A percentile compares a stretch with the other conserved stretches of the same genome.
phyloP scores from a whole-genome alignment of 2,888 invertebrate species.

The Sylvicola cinctus region DNA sequence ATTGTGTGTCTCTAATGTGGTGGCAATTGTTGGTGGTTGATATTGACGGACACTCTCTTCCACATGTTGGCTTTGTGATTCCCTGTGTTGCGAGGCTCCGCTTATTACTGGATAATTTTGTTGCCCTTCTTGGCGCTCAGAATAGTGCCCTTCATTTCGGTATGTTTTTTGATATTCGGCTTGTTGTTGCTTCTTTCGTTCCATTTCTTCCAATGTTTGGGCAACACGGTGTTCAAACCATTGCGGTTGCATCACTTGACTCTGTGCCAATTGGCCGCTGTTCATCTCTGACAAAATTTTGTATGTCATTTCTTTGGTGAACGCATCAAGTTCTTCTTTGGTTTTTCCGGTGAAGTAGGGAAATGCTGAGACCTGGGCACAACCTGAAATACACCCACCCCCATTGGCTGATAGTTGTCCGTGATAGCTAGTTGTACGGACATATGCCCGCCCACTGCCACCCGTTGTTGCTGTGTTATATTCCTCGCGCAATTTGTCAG shows the following conservation, averaged over 20 bases:
- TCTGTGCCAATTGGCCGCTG: slow-evolving; percentile 15
- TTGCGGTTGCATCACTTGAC: slow-evolving; percentile 16
- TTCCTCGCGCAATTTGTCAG: slow-evolving; percentile 16
- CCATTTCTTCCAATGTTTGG: slow-evolving; percentile 13
- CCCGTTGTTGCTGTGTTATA: slow-evolving; percentile 16
- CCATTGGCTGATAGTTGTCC: slow-evolving; percentile 2
- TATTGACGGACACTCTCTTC: neutral
- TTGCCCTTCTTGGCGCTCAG: slow-evolving; percentile 1
- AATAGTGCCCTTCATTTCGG: neutral
- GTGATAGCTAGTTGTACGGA: slow-evolving; percentile 1
- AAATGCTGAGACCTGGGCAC: slow-evolving; percentile 7
- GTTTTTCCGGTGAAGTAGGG: slow-evolving; percentile 17
- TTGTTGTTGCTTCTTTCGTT: slow-evolving; percentile 9
- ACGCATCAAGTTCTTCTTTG: slow-evolving; percentile 11
- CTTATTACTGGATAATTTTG: neutral
- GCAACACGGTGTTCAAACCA: slow-evolving; percentile 21
- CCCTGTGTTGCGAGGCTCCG: slow-evolving; percentile 1
- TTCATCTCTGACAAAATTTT: slow-evolving; percentile 18
- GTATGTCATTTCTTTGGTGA: slow-evolving; percentile 12
- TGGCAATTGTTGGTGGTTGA: slow-evolving; percentile 3
- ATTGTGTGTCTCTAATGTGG: neutral
- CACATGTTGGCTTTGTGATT: neutral
- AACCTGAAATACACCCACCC: slow-evolving; percentile 2
- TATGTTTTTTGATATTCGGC: slow-evolving; percentile 6
- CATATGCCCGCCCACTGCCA: slow-evolving; percentile 4